A percentile compares a stretch with the other conserved stretches of the same genome.
Conservation (phyloP, 2,888 invertebrate genomes). For the Drosophila merina region DNA sequence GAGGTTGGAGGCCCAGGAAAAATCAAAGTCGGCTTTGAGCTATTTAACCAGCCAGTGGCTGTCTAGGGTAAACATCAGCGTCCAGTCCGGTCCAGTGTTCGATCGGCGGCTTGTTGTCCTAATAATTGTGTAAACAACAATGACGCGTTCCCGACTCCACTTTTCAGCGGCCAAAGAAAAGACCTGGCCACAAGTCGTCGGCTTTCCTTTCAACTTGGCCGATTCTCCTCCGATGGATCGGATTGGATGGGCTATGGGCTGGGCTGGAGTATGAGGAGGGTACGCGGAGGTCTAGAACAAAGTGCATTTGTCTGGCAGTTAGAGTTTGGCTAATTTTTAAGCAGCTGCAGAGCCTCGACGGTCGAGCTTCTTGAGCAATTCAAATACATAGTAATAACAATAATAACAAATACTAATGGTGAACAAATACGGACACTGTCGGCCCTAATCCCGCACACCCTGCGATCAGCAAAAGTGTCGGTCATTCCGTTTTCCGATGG, state of each 20-base stretch:
- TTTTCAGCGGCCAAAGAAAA: conserved; percentile 41
- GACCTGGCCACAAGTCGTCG: conserved; percentile 52
- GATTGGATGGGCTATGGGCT: conserved; percentile 3
- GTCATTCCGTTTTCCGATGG: conserved; percentile 55
- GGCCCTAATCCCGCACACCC: conserved; percentile 50
- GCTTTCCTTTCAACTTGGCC: conserved; percentile 71
- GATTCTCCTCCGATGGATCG: conserved; percentile 17
- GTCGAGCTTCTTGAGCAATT: conserved; percentile 74
- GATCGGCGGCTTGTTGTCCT: conserved; percentile 81
- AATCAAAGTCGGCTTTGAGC: conserved; percentile 52
- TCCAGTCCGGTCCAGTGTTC: conserved; percentile 39
- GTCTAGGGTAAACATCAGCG: conserved; percentile 44
- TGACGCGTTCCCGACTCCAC: conserved; percentile 66
- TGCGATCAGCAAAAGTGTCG: conserved; percentile 72
- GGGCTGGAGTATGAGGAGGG: conserved; percentile 12
- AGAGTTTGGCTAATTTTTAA: conserved; percentile 81
- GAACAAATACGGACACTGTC: conserved; percentile 68
- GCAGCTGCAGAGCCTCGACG: conserved; percentile 52
- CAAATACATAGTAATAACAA: conserved; percentile 82
- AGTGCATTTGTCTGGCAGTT: conserved; percentile 77
- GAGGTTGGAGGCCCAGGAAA: conserved; percentile 18
- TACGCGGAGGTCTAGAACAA: conserved; percentile 57
- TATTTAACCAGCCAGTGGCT: conserved; percentile 55
- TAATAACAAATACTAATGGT: conserved; percentile 81
- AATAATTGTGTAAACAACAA: conserved; percentile 83